phyloP scores from a whole-genome alignment of 2,888 invertebrate genomes.

The Rhagium mordax region DNA sequence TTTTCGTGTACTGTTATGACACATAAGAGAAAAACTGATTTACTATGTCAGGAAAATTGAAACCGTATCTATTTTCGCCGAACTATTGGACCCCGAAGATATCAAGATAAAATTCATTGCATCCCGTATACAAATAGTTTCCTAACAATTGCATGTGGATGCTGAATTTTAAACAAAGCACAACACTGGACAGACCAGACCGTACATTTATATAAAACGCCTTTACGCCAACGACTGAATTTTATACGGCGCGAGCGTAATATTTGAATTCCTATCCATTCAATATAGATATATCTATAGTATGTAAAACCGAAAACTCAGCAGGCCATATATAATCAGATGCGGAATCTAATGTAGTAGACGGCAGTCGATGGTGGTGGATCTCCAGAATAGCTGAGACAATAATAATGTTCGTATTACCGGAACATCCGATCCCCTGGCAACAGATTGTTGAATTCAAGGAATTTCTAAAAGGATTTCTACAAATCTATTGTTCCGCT shows the following conservation, averaged over 20 bases:
- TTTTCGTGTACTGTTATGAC: too few relatives aligned
- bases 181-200: background rate
- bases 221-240: background rate
- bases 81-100: too few relatives aligned
- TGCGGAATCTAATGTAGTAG: constrained; percentile 51
- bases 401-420: constrained; percentile 49
- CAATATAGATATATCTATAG: constrained; percentile 14
- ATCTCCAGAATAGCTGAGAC: constrained; percentile 43
- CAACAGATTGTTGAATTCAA: constrained; percentile 55
- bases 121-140: too few relatives aligned
- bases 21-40: too few relatives aligned
- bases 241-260: background rate
- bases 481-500: constrained; percentile 60
- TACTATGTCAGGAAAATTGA: too few relatives aligned
- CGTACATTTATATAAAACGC: background rate
- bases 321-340: constrained; percentile 40
- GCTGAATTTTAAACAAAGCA: background rate
- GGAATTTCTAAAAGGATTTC: constrained; percentile 58
- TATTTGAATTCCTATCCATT: constrained; percentile 17
- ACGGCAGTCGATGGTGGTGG: constrained; percentile 41
- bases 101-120: too few relatives aligned
- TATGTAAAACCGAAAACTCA: constrained; percentile 35
- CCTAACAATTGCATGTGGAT: background rate
- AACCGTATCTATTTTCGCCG: too few relatives aligned
- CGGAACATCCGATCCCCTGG: constrained; percentile 48